Conservation (phyloP, 2,888 invertebrate genomes). For the Hypomecis punctinalis region DNA sequence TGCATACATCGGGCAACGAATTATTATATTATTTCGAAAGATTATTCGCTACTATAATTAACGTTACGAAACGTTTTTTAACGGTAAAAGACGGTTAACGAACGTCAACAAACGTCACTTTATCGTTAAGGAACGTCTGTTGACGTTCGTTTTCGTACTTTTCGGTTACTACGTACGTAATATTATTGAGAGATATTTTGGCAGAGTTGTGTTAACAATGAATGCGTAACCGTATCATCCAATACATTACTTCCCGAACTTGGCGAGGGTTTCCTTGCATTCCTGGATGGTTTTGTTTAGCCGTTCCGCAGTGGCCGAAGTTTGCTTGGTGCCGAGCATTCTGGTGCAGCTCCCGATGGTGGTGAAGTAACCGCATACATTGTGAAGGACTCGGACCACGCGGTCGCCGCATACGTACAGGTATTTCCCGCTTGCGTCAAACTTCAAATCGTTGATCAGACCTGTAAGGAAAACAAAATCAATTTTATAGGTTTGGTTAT, state of each 20-base stretch:
- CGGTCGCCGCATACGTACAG: conserved; percentile 90
- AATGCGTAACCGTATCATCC: not conserved
- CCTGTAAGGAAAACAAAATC: conserved; percentile 77
- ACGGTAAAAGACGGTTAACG: too few species aligned
- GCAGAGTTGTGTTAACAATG: too few species aligned
- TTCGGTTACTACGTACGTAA: too few species aligned
- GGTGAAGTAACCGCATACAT: conserved; percentile 82
- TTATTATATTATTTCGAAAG: too few species aligned
- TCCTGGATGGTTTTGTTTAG: conserved; percentile 88
- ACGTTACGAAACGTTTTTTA: too few species aligned
- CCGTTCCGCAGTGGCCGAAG: conserved; percentile 91
- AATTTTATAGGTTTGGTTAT: not conserved
- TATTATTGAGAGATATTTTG: too few species aligned
- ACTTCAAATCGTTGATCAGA: conserved; percentile 87
- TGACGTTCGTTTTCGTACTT: too few species aligned
- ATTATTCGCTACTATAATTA: too few species aligned
- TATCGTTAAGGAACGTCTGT: too few species aligned
- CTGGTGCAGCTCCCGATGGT: conserved; percentile 71
- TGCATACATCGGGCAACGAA: too few species aligned
- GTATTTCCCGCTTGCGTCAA: conserved; percentile 91
- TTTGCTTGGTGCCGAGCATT: conserved; percentile 84
- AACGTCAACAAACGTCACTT: too few species aligned
- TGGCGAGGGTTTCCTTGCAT: conserved; percentile 77
- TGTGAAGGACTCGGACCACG: conserved; percentile 91
- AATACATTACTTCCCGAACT: conserved; percentile 66